A percentile compares a stretch with the other conserved stretches of the same genome.
Evolutionary conservation across 1,140 invertebrate genomes (phyloP).

Genomic region (Drosophila pseudoananassae): DNA sequence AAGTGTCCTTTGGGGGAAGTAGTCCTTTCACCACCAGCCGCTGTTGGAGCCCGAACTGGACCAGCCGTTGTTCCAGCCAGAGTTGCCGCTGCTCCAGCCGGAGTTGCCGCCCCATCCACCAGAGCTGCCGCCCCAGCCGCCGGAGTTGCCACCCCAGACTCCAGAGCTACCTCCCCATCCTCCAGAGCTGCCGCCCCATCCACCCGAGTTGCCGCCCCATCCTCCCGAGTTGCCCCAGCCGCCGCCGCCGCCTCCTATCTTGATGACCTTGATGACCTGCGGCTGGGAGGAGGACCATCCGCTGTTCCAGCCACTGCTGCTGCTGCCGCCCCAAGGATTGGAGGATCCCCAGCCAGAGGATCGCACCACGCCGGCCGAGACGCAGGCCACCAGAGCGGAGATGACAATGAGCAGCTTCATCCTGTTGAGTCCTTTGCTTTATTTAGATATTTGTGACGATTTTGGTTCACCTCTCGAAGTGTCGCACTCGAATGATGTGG

Average conservation of each 20-base stretch:
- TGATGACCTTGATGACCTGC: conserved; percentile 53
- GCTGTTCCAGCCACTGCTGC: conserved; percentile 24
- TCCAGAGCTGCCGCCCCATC: conserved; percentile 18
- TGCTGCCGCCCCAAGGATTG: conserved; percentile 45
- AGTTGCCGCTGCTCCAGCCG: conserved; percentile 53
- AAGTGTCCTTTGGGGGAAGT: neutral
- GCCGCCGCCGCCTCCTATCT: conserved; percentile 39
- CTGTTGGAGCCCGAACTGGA: conserved; percentile 37
- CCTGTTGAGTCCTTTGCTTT: neutral
- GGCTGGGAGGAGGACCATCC: conserved; percentile 55
- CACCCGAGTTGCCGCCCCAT: conserved; percentile 24
- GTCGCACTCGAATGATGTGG: conserved; percentile 66
- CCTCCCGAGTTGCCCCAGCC: conserved; percentile 26
- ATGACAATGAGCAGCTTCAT: conserved; percentile 73
- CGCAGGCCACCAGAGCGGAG: conserved; percentile 62
- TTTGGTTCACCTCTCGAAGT: conserved; percentile 45
- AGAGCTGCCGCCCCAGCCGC: conserved; percentile 29
- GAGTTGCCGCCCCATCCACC: conserved; percentile 19
- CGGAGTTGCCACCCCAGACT: conserved; percentile 3
- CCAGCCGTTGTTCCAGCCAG: conserved; percentile 48
- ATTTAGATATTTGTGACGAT: neutral
- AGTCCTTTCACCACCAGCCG: conserved; percentile 40
- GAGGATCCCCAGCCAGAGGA: conserved; percentile 53
- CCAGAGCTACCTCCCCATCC: neutral
- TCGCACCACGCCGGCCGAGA: conserved; percentile 62